phyloP scores from a whole-genome alignment of 2,888 invertebrate genomes.

The Leptopterna dolabrata region DNA sequence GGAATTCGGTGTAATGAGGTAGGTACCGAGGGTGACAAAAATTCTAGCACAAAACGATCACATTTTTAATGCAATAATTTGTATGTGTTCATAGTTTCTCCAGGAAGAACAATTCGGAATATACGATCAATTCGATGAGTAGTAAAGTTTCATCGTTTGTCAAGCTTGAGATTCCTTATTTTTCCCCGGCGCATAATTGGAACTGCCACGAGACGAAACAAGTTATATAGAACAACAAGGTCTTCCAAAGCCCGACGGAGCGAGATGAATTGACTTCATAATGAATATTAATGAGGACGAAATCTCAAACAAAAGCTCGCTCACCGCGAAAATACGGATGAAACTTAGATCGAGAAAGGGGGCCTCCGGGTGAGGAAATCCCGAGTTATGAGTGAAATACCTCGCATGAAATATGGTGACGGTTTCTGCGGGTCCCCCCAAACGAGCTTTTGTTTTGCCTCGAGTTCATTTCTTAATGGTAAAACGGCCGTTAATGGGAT shows the following conservation, averaged over 20 bases:
- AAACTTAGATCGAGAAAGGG: slow-evolving; percentile 24
- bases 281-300: slow-evolving; percentile 34
- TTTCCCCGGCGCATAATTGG: neutral
- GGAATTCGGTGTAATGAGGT: no score
- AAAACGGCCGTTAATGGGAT: slow-evolving; percentile 41
- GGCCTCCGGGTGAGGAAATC: neutral
- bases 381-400: slow-evolving; percentile 12
- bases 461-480: neutral
- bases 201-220: neutral
- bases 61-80: no score
- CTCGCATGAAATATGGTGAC: slow-evolving; percentile 34
- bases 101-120: no score
- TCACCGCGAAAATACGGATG: slow-evolving; percentile 16
- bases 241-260: neutral
- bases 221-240: slow-evolving; percentile 11
- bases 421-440: neutral
- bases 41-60: no score
- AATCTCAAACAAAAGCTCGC: slow-evolving; percentile 32
- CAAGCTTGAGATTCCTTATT: no score
- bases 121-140: no score
- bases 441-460: slow-evolving; percentile 27
- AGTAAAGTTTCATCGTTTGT: neutral
- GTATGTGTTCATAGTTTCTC: no score
- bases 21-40: no score
- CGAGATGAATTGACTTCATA: slow-evolving; percentile 33